These are phyloP conservation scores for Lepetodrilus schrolli DNA, from an alignment of 2,888 invertebrate genomes.

Conservation along the genomic window DNA sequence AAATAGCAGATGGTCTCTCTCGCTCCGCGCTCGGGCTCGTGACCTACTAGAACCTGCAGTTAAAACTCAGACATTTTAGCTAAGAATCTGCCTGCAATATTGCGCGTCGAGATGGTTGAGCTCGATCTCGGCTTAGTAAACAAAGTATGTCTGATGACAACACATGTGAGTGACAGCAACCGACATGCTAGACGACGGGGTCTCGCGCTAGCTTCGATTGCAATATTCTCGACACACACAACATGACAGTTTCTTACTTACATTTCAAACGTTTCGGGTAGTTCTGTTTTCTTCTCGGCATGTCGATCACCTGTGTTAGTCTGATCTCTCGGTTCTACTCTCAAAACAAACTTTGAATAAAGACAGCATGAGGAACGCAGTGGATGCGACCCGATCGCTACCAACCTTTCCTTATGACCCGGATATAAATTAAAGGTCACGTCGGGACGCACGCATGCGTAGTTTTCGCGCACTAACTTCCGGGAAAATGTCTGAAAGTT, in stretches of 20 bases:
- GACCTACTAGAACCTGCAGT: conserved; percentile 2
- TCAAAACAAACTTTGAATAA: conserved; percentile 32
- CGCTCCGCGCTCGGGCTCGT: conserved; percentile 6
- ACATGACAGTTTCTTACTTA: conserved; percentile 52
- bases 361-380: conserved; percentile 32
- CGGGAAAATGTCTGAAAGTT: conserved; percentile 26
- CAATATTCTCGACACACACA: conserved; percentile 37
- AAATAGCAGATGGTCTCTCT: conserved; percentile 65
- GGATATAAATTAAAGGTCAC: conserved; percentile 32
- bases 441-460: conserved; percentile 29
- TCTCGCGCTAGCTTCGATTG: conserved; percentile 23
- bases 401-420: conserved; percentile 30
- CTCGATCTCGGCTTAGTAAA: conserved; percentile 5
- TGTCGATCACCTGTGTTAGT: conserved; percentile 38
- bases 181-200: conserved; percentile 27
- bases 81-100: conserved; percentile 1
- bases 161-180: conserved; percentile 27
- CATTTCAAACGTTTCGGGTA: conserved; percentile 78
- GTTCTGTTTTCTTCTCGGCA: conserved; percentile 76
- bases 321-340: conserved; percentile 19
- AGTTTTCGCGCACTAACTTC: conserved; percentile 10
- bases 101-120: conserved; percentile 3
- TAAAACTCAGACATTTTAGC: not conserved
- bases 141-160: conserved; percentile 27
- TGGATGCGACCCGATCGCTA: conserved; percentile 31